phyloP scores from a whole-genome alignment of 1,140 invertebrate species.

The Pentalonia nigronervosa region DNA sequence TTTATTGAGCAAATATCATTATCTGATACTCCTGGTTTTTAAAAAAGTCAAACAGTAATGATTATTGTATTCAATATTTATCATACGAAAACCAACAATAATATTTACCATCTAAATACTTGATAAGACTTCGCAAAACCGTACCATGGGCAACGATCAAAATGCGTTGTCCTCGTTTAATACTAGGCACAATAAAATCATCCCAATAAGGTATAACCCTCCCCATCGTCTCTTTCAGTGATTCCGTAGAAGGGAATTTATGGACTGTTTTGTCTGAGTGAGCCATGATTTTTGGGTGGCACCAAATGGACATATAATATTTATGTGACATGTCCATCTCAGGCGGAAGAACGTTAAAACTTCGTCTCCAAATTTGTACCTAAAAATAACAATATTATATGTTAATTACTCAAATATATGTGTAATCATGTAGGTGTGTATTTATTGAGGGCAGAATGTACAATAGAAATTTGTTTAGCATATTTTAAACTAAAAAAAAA shows the following conservation, averaged over 20 bases:
- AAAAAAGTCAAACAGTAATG: slow-evolving; percentile 64
- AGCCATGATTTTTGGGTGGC: slow-evolving; percentile 64
- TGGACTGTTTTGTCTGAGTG: slow-evolving; percentile 61
- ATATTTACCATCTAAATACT: slow-evolving; percentile 71
- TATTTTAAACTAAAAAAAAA: not conserved
- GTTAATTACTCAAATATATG: not conserved
- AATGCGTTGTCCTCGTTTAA: slow-evolving; percentile 70
- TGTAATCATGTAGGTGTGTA: not conserved
- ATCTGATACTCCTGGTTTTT: slow-evolving; percentile 64
- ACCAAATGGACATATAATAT: slow-evolving; percentile 75
- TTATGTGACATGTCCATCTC: slow-evolving; percentile 82
- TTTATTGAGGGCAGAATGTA: no score
- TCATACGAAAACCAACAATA: not conserved
- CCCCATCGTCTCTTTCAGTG: slow-evolving; percentile 72
- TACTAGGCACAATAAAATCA: slow-evolving; percentile 70
- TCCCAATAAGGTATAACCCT: slow-evolving; percentile 74
- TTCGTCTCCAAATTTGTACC: slow-evolving; percentile 81
- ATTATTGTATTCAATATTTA: not conserved
- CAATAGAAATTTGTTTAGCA: not conserved
- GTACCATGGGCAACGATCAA: slow-evolving; percentile 78
- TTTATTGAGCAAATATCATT: slow-evolving; percentile 73
- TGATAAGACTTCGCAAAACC: slow-evolving; percentile 74
- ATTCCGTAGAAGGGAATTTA: slow-evolving; percentile 73
- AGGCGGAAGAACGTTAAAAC: slow-evolving; percentile 91
- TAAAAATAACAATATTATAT: slow-evolving; percentile 48